Conservation (phyloP, 2,113 vertebrate species). For the Lynx canadensis region DNA sequence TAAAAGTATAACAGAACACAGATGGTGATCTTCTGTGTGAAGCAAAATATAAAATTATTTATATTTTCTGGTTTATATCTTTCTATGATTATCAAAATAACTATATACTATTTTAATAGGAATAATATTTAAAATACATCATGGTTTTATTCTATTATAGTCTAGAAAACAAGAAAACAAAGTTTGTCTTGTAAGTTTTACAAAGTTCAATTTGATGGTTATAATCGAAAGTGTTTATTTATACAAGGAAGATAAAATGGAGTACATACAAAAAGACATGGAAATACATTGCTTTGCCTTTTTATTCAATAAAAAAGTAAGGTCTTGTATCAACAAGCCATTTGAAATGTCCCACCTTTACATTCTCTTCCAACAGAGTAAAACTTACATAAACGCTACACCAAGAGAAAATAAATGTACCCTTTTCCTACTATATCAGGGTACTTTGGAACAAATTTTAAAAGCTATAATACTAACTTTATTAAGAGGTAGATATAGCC, state of each 20-base stretch:
- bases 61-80: background rate
- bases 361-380: background rate
- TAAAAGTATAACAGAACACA: background rate
- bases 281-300: background rate
- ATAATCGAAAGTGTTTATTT: background rate
- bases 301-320: background rate
- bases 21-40: background rate
- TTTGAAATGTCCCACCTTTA: background rate
- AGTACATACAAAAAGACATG: background rate
- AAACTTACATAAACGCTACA: background rate
- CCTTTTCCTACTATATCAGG: background rate
- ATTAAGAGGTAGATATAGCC: background rate
- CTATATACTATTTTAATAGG: background rate
- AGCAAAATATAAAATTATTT: background rate
- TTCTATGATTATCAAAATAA: background rate
- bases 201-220: background rate
- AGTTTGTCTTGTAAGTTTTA: background rate
- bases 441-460: background rate
- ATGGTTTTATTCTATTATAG: background rate
- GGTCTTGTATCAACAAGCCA: background rate
- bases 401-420: background rate
- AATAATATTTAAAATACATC: background rate
- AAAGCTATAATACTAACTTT: background rate
- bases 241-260: background rate
- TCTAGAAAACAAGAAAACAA: constrained; percentile 7